Evolutionary conservation across 2,888 invertebrate genomes (phyloP), one percentile per base, ranked within the genome.

Genomic region (Netelia inedita): DNA sequence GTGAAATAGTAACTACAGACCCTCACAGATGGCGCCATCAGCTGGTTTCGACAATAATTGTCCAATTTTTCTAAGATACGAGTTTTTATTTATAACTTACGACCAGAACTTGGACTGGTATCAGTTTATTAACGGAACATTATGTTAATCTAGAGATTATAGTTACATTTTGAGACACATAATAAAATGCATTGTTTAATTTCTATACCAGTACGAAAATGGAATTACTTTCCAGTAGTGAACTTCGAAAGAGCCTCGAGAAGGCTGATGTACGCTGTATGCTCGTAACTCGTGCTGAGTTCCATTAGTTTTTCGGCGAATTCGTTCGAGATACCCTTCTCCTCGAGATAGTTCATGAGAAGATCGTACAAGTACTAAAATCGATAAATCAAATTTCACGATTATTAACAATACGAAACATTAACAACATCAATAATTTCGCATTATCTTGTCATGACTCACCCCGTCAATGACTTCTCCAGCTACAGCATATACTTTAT

Each of bases 381-480:
- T 35, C 57, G 80, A 86, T 89, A 87, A 88, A 92, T 93, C 93
- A 93, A 92, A 11, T 46, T 46, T 19, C 8, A 79, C 72, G 14
- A 66, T 50, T 23, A 6, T 23, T 23, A 14, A 8, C 35, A 35
- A 35, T 68, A 73, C 28, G 57, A 57, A 41, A 41, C 75, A 35
- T 66, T 66, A 46, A 90, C 91, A 94, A 94, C 94, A 84, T 93
- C 80, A 2, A 94, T 92, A 91, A 91, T 89, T 93, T 94, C 94
- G 94, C 93, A 92, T 92, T 69, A 75, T 71, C 23, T 43, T 19
- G 21, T 63, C 14, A 3, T 16, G 69, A 95, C 96, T 95, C 95
- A 98, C 98, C 90, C 98, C 98, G 94, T 99, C 99, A 76, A 99
- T 96, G 83, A 99, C 98, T 92, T 98, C 98, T 66, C 99, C 99